phyloP scores from a whole-genome alignment of 2,888 invertebrate species.

The Drosophila putrida region DNA sequence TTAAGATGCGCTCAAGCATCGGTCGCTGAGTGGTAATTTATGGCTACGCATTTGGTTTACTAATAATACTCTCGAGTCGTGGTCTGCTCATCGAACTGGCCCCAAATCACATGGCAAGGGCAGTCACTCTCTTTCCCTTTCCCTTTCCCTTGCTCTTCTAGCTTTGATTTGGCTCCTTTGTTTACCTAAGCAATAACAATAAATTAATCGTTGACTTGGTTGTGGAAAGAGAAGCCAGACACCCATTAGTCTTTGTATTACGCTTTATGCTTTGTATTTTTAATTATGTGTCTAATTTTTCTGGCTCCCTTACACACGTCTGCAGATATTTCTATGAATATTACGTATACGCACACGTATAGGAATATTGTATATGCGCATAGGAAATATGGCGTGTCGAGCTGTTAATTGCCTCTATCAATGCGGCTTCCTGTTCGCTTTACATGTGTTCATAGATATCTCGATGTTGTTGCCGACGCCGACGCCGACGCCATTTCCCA shows the following conservation, averaged over 20 bases:
- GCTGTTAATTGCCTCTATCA: slow-evolving; percentile 80
- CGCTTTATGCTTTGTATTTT: slow-evolving; percentile 77
- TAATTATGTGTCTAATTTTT: slow-evolving; percentile 77
- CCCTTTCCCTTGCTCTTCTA: neutral
- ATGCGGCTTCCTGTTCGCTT: slow-evolving; percentile 70
- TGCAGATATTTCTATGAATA: slow-evolving; percentile 18
- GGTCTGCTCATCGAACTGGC: slow-evolving; percentile 41
- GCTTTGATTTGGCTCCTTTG: slow-evolving; percentile 69
- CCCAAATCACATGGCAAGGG: slow-evolving; percentile 47
- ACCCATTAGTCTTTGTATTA: slow-evolving; percentile 65
- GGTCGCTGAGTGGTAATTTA: slow-evolving; percentile 74
- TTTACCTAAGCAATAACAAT: slow-evolving; percentile 81
- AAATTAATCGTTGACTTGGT: slow-evolving; percentile 67
- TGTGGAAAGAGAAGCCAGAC: slow-evolving; percentile 23
- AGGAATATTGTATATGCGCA: slow-evolving; percentile 22
- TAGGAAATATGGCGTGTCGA: slow-evolving; percentile 76
- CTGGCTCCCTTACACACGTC: slow-evolving; percentile 4
- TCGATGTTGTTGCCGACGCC: slow-evolving; percentile 36
- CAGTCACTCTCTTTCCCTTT: slow-evolving; percentile 1
- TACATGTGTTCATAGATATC: slow-evolving; percentile 75
- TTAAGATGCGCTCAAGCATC: slow-evolving; percentile 69
- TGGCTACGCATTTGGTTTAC: slow-evolving; percentile 81
- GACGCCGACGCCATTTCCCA: slow-evolving; percentile 26
- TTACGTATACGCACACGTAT: slow-evolving; percentile 13
- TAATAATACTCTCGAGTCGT: slow-evolving; percentile 63